phyloP scores from a whole-genome alignment of 2,113 vertebrate genomes.

The Tursiops truncatus region DNA sequence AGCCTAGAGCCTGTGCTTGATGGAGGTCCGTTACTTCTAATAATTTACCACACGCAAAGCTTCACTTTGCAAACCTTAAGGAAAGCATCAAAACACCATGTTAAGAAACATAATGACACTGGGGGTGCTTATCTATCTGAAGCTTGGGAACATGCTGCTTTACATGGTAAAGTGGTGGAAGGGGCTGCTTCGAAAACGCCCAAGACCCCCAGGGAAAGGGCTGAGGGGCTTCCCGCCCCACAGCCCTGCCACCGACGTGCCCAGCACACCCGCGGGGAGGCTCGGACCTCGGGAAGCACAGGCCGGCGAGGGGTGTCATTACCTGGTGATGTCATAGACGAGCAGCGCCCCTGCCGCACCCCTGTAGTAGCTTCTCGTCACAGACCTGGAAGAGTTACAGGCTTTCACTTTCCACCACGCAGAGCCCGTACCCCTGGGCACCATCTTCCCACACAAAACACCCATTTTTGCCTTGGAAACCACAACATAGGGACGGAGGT shows the following conservation, averaged over 20 bases:
- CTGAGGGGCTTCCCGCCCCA: not conserved
- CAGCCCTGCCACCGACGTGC: not conserved
- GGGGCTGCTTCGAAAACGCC: not conserved
- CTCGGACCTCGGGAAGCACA: rapidly evolving
- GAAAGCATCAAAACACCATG: not conserved
- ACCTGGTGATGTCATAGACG: constrained; percentile 99
- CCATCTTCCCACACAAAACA: not conserved
- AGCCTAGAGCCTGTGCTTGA: not conserved
- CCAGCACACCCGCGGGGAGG: not conserved
- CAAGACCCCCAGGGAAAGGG: not conserved
- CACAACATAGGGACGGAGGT: not conserved
- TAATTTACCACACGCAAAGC: rapidly evolving
- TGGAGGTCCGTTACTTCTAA: not conserved
- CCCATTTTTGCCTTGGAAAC: not conserved
- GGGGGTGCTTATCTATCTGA: not conserved
- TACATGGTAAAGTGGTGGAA: not conserved
- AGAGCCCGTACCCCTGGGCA: not conserved
- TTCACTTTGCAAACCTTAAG: not conserved
- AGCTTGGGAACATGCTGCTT: not conserved
- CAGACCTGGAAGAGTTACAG: constrained; percentile 88
- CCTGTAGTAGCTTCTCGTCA: constrained; percentile 98
- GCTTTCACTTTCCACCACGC: not conserved
- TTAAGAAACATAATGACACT: too few species aligned
- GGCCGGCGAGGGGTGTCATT: constrained; percentile 51
- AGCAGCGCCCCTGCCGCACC: constrained; percentile 97